Percentiles rank a stretch among this genome's conserved stretches.
These are phyloP conservation scores for Florisuga fusca DNA, from an alignment of 2,797 vertebrate genomes.

Conservation along the genomic window DNA sequence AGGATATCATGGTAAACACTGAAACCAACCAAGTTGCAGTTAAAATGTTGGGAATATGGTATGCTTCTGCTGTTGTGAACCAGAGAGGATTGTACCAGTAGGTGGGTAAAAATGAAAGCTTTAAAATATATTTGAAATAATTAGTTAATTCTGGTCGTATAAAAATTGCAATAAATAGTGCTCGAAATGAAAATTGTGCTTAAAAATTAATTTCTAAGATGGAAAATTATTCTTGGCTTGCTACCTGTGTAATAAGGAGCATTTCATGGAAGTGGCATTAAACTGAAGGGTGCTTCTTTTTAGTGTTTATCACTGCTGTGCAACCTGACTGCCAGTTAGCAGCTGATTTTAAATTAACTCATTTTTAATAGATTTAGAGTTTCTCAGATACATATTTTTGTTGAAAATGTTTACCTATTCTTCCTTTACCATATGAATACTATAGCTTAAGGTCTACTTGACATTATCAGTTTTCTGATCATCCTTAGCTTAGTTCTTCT, in stretches of 20 bases:
- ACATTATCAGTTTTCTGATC: background rate
- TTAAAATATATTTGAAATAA: background rate
- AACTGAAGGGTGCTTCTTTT: background rate
- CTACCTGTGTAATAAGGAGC: background rate
- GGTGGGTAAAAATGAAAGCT: constrained; percentile 79
- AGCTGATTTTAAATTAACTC: background rate
- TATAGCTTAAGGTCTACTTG: background rate
- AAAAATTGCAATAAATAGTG: background rate
- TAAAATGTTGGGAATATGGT: constrained; percentile 89
- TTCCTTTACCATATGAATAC: background rate
- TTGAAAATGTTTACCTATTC: background rate
- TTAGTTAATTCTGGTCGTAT: background rate
- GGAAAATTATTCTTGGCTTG: background rate
- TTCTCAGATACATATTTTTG: background rate
- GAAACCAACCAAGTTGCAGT: background rate
- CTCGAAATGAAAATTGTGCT: background rate
- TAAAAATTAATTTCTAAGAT: background rate
- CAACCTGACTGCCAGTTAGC: background rate
- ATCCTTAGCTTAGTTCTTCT: background rate
- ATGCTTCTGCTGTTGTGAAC: constrained; percentile 89
- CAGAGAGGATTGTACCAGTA: constrained; percentile 87
- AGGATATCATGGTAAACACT: background rate
- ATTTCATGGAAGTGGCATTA: background rate
- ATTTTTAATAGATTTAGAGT: background rate
- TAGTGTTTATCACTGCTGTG: background rate